Evolutionary conservation across 2,888 invertebrate genomes (phyloP).

Genomic region (Diplazon laetatorius): DNA sequence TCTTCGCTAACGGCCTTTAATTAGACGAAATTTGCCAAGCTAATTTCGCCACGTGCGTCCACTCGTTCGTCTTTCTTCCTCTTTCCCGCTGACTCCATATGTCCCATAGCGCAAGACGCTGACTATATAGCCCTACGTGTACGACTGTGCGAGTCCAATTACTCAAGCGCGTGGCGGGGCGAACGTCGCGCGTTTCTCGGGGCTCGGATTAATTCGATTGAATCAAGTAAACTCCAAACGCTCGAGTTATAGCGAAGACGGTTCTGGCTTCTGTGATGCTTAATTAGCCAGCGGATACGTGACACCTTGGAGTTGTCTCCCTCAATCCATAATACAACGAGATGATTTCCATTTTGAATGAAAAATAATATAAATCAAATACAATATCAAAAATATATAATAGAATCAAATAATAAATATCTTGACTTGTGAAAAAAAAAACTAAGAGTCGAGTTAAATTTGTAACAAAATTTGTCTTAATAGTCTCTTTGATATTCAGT

Average conservation of each 20-base stretch:
- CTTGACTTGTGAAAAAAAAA: not conserved
- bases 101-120: constrained; percentile 1
- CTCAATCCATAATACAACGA: not conserved
- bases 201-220: constrained; percentile 72
- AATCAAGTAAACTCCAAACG: constrained; percentile 69
- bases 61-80: constrained; percentile 25
- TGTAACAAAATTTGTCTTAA: not conserved
- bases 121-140: constrained; percentile 15
- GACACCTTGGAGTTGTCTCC: constrained; percentile 34
- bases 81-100: constrained; percentile 14
- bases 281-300: constrained; percentile 54
- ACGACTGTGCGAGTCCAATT: constrained; percentile 70
- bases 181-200: constrained; percentile 53
- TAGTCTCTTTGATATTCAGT: constrained; percentile 39
- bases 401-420: not conserved
- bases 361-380: too few species aligned
- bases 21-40: constrained; percentile 73
- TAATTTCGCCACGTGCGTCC: constrained; percentile 71
- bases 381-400: not conserved
- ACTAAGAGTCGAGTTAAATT: not conserved
- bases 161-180: constrained; percentile 67
- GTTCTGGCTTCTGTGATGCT: constrained; percentile 13
- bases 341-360: not conserved
- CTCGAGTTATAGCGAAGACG: constrained; percentile 45
- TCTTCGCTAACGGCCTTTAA: constrained; percentile 64